Base-by-base conservation (phyloP, 2,113 vertebrate genomes). In the Lamprologus callipterus region DNA sequence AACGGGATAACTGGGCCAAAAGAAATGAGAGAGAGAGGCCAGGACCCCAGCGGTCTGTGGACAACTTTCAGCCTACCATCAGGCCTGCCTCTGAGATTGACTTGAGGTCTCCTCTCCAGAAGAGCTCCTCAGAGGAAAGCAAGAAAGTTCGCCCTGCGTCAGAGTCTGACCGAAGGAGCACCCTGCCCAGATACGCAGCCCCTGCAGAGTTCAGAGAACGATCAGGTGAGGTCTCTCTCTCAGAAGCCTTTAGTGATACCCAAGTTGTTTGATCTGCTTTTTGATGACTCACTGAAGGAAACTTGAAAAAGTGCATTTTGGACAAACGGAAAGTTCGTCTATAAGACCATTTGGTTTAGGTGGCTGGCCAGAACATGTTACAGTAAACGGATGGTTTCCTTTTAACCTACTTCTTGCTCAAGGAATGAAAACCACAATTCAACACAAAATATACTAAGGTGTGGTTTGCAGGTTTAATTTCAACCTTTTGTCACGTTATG, bases 171-270 rank as follows among this genome's bases (percentile, higher is more conserved):
- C 96, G 92, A 83, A 90, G 91, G 87, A 78, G 86, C 42, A 97
- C 92, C 26, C 92, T 98, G 87, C 95, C 95, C 87, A 96, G 97
- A 86, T 89, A 95, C 79, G 33, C 10, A 2, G 57, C 89, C 63
- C 60, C 91, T 23, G 88, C 97, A 54, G 97, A 97, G 88, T 81
- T 96, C 95, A 95, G 97, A 90, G 68, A 88, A 2, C 95, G 91
- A 16, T 88, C 95, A 92, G 96, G 96, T 97, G 89, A 91, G 81
- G 26, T 8, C 17, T 8, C 9, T 7, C 4, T 19, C n/a, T 11
- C 17, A 33, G 14, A 19, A 49, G 17, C 26, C 4, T 28, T 49
- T 49, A 75, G 16, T 75, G 70, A 47, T 51, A 51, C 9, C 73
- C 42, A 75, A 31, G 45, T 31, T 8, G 42, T 49, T 78, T 78